Base-by-base conservation (phyloP, 2,113 vertebrate species). In the Tachysurus fulvidraco region DNA sequence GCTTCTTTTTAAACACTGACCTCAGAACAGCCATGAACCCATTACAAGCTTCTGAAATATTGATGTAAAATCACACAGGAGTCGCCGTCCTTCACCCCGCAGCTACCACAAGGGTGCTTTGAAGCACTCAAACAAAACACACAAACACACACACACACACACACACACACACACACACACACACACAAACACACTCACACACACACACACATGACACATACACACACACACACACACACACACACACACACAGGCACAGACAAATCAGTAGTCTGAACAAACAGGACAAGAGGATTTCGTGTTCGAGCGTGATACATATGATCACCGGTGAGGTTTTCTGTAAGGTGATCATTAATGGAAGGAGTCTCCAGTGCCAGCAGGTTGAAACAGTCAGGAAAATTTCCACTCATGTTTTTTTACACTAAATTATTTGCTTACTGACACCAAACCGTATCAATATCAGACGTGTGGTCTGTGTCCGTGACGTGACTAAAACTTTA, bases 21-120 rank as follows among this genome's bases (percentile, higher is more conserved):
- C 71, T 74, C 71, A 50, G 46, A 50, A 9, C 46, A 50, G 46
- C 46, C 46, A 50, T 50, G 46, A 50, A 50, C 46, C 46, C 46
- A 50, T 50, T 50, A 50, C 46, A 46, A 17, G 30, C 10, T 21
- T 74, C 11, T 74, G 71, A 46, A 74, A 74, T 74, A 74, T 74
- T 74, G 17, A 74, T 74, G 71, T 74, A 21, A 74, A 74, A 74
- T 74, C 36, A 74, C 36, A 46, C 71, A 74, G 71, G 71, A 46
- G 36, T 44, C 16, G 19, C 71, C 10, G 30, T 74, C 71, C 71
- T 44, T 74, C 71, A 74, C 36, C 71, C 17, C 2, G 17, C 30
- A 74, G 17, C 36, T 44, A 44, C 6, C 36, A 44, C 14, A 8
- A 44, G 8, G 17, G 8, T 44, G 41, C 30, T 74, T 74, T 74